A percentile compares a stretch with the other conserved stretches of the same genome.
These are phyloP conservation scores for Perizoma flavofasciatum DNA, from an alignment of 2,888 invertebrate genomes.

Conservation along the genomic window DNA sequence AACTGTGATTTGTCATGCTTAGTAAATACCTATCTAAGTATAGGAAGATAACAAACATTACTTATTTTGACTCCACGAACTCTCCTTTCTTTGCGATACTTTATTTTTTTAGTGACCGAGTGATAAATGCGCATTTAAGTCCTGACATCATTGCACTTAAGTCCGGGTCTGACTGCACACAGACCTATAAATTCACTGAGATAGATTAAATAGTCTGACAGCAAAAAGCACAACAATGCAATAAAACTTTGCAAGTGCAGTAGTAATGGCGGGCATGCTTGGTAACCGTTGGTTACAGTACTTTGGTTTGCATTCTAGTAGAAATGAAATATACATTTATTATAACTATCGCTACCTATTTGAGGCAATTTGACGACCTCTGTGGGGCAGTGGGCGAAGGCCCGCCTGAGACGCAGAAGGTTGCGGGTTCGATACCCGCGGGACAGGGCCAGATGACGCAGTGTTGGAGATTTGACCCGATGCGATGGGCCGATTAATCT, in stretches of 20 bases:
- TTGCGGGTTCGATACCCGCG: too few species aligned
- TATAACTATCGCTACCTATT: too few species aligned
- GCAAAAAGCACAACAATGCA: slow-evolving; percentile 28
- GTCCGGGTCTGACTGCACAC: slow-evolving; percentile 14
- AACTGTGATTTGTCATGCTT: too few species aligned
- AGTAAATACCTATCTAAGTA: too few species aligned
- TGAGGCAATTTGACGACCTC: too few species aligned
- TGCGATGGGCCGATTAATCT: too few species aligned
- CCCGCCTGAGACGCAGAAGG: too few species aligned
- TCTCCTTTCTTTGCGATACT: slow-evolving; percentile 1
- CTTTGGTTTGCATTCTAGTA: slow-evolving; percentile 13
- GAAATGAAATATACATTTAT: background rate
- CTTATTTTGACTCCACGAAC: background rate
- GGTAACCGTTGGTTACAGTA: slow-evolving; percentile 14
- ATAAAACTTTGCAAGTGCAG: slow-evolving; percentile 21
- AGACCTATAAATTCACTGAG: slow-evolving; percentile 28
- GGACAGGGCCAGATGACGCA: too few species aligned
- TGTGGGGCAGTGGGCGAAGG: too few species aligned
- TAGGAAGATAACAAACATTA: too few species aligned
- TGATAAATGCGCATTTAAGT: slow-evolving; percentile 29
- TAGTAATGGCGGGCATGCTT: slow-evolving; percentile 20
- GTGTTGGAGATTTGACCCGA: too few species aligned
- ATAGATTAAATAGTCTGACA: slow-evolving; percentile 31
- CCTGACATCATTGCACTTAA: slow-evolving; percentile 25
- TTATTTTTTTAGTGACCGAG: slow-evolving; percentile 21